Base-by-base conservation (phyloP, 1,140 invertebrate species). In the Drosophila grimshawi region DNA sequence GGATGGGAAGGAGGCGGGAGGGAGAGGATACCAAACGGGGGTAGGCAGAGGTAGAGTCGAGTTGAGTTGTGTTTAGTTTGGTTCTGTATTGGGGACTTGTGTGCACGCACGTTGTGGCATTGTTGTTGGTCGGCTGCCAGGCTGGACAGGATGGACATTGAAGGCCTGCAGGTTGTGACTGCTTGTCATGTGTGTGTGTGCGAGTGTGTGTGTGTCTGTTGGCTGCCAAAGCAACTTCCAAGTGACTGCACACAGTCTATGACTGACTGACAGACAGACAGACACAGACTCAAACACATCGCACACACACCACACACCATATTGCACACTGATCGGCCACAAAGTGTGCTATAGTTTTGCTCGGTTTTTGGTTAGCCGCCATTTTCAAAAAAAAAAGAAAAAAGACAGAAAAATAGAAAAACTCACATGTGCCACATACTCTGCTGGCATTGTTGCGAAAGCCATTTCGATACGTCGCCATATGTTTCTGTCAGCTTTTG, bases 211-310 rank as follows among this genome's bases (percentile, higher is more conserved):
- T 37, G 60, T 70, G 39, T 37, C 43, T 70, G 49, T 56, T 48
- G 78, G 35, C 61, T 75, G 80, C 76, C 80, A 74, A 81, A 79
- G 80, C 76, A 83, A 73, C 65, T 83, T 83, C 53, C 80, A 72
- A 83, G 45, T 76, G 80, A 80, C 57, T 80, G 77, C 49, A 76
- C 72, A 76, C 70, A 41, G 19, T 19, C 19, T 19, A 19, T 19
- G 19, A 19, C 19, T 19, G 19, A 19, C 19, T 19, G 19, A 19
- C 49, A 29, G n/a, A 33, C 53, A 37, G 39, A 41, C 7, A 30
- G 4, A 56, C 51, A 29, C 37, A 51, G 27, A 45, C 51, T 63
- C 49, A 53, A 48, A 43, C 60, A 19, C 52, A 8, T 11, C n/a
- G 29, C 5, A 29, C 29, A 43, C 10, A 48, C 30, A 27, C 45